A percentile compares a stretch with the other conserved stretches of the same genome.
Conservation (phyloP, 2,797 vertebrate genomes). For the Scarus forsteni region DNA sequence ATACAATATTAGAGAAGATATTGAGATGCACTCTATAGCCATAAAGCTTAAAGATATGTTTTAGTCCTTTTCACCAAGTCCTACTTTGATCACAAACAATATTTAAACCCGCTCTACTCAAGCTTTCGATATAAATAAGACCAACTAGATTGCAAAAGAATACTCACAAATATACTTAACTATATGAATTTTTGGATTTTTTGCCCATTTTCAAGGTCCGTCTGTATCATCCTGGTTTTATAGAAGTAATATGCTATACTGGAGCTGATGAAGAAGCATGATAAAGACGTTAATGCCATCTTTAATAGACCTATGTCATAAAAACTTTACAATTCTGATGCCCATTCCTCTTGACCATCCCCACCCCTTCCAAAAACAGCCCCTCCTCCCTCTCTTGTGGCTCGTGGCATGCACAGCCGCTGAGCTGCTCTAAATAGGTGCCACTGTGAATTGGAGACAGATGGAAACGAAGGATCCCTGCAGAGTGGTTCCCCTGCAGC, state of each 20-base stretch:
- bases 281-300: slow-evolving; percentile 1
- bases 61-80: no score
- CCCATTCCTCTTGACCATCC: slow-evolving; percentile 54
- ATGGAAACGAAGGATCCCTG: slow-evolving; percentile 84
- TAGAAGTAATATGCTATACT: slow-evolving; percentile 10
- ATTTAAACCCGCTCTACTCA: no score
- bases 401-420: slow-evolving; percentile 75
- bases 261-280: slow-evolving; percentile 6
- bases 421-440: slow-evolving; percentile 82
- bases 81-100: no score
- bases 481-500: slow-evolving; percentile 85
- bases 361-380: slow-evolving; percentile 23
- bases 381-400: slow-evolving; percentile 57
- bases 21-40: no score
- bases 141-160: no score
- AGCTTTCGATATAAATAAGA: no score
- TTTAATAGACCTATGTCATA: slow-evolving; percentile 19
- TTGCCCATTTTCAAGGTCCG: not conserved
- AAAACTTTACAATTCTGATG: slow-evolving; percentile 21
- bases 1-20: no score
- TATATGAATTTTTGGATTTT: no score
- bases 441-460: slow-evolving; percentile 85
- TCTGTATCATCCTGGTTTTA: slow-evolving; percentile 1
- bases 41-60: no score
- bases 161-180: no score